Evolutionary conservation across 37 sponge, comb jelly and placozoan genomes (phyloP).

Genomic region (Hormiphora californensis): DNA sequence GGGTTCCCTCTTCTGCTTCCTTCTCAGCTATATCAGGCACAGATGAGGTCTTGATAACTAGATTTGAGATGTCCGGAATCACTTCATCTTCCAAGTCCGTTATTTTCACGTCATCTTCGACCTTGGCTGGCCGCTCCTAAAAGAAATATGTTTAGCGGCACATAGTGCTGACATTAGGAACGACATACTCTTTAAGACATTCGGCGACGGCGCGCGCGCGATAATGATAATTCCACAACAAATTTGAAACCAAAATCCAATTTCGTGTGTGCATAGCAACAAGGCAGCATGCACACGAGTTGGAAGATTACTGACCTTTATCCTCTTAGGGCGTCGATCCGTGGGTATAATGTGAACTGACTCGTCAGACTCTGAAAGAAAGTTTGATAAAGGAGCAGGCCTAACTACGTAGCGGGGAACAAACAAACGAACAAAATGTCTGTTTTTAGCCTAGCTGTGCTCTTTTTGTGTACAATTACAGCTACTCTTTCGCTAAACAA

Average conservation of each 20-base stretch:
- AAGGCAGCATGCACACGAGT: not conserved
- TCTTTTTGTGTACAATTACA: no score
- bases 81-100: conserved; percentile 35
- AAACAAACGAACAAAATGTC: no score
- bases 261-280: not conserved
- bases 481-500: no score
- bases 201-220: conserved; percentile 19
- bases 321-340: not conserved
- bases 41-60: conserved; percentile 26
- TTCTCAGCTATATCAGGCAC: conserved; percentile 10
- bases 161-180: not conserved
- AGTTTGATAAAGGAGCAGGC: no score
- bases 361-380: conserved; percentile 29
- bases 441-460: no score
- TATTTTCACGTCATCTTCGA: not conserved
- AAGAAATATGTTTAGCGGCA: not conserved
- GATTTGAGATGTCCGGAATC: conserved; percentile 2
- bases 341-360: not conserved
- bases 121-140: not conserved
- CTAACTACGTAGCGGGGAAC: no score
- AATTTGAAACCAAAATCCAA: not conserved
- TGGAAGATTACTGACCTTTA: not conserved
- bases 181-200: not conserved
- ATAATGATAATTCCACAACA: not conserved
- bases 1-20: not conserved